Percentiles rank a stretch among this genome's conserved stretches.
These are phyloP conservation scores for Sparidentex hasta DNA, from an alignment of 2,797 vertebrate genomes.

Conservation along the genomic window DNA sequence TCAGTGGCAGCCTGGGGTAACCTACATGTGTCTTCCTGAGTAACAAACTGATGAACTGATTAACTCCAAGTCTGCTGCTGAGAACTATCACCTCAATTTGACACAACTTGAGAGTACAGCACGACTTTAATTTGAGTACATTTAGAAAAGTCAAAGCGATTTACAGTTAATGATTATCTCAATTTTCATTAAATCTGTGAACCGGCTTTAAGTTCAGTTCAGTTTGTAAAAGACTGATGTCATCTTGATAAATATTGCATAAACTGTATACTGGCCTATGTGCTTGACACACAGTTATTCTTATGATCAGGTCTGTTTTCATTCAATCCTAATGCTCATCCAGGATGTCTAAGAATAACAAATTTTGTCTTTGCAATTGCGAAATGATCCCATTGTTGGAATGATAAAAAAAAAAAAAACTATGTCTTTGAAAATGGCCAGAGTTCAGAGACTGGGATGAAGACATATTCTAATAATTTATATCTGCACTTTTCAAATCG, in stretches of 20 bases:
- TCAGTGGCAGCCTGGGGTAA: conserved; percentile 19
- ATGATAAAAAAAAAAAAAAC: neutral
- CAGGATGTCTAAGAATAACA: neutral
- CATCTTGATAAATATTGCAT: neutral
- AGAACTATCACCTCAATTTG: neutral
- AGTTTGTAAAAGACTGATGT: neutral
- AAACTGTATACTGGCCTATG: too few relatives aligned
- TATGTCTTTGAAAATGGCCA: neutral
- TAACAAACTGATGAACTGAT: conserved; percentile 5
- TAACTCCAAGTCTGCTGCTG: conserved; percentile 7
- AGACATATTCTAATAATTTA: neutral
- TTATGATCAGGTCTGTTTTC: neutral
- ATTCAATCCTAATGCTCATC: too few relatives aligned
- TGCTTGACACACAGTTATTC: neutral
- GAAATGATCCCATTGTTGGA: neutral
- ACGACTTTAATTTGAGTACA: too few relatives aligned
- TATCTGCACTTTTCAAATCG: neutral
- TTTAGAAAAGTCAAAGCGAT: too few relatives aligned
- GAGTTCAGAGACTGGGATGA: neutral
- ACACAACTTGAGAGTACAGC: neutral
- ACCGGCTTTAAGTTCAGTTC: too few relatives aligned
- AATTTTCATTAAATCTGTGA: too few relatives aligned
- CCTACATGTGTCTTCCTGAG: neutral
- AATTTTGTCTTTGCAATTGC: neutral
- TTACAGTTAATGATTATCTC: too few relatives aligned